Conservation (phyloP, 2,797 vertebrate genomes). For the Pseudochaenichthys georgianus region DNA sequence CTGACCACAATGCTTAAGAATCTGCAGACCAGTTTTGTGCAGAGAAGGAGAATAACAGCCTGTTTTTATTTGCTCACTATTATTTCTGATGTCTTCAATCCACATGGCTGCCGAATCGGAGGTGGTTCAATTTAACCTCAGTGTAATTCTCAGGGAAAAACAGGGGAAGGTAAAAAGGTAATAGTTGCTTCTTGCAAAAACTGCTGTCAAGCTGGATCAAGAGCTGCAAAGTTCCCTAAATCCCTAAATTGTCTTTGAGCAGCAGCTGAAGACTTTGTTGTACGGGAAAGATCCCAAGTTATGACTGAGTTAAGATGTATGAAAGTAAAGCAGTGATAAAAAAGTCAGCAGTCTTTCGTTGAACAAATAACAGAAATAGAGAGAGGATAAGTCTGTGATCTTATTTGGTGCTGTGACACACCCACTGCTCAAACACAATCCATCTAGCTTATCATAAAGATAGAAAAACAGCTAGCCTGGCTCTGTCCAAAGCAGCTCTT, state of each 20-base stretch:
- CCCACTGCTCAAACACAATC: neutral
- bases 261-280: conserved; percentile 42
- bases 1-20: conserved; percentile 36
- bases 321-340: conserved; percentile 21
- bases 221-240: conserved; percentile 44
- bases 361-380: conserved; percentile 37
- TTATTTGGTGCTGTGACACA: conserved; percentile 4
- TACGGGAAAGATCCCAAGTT: conserved; percentile 59
- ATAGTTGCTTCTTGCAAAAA: conserved; percentile 46
- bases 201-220: conserved; percentile 51
- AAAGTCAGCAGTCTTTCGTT: conserved; percentile 31
- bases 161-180: conserved; percentile 30
- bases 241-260: conserved; percentile 28
- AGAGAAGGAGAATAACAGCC: conserved; percentile 36
- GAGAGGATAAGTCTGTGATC: conserved; percentile 33
- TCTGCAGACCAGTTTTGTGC: conserved; percentile 37
- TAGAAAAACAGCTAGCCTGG: neutral
- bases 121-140: conserved; percentile 23
- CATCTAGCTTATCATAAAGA: neutral
- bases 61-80: conserved; percentile 28
- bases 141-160: conserved; percentile 13
- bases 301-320: conserved; percentile 49
- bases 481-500: neutral
- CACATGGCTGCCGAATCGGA: conserved; percentile 29
- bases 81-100: conserved; percentile 38